These are phyloP conservation scores for Heteromyza rotundicornis DNA, from an alignment of 2,888 invertebrate species.

Conservation along the genomic window DNA sequence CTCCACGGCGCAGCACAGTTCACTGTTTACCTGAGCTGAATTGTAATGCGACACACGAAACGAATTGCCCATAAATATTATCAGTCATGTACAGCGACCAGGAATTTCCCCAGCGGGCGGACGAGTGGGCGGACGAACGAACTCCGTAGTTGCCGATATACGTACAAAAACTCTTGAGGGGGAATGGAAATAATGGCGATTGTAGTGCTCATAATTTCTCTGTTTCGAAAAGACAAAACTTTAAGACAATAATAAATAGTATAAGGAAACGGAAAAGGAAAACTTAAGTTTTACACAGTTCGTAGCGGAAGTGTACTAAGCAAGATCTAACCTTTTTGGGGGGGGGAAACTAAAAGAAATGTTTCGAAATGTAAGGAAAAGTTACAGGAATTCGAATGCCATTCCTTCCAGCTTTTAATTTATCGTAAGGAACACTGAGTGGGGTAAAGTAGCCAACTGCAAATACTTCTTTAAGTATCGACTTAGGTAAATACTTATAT, in stretches of 20 bases:
- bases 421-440: no score
- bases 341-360: no score
- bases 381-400: no score
- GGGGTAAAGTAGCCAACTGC: no score
- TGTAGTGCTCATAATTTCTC: conserved; percentile 17
- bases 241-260: conserved; percentile 8
- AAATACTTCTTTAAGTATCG: no score
- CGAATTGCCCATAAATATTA: conserved; percentile 26
- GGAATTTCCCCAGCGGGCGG: conserved; percentile 2
- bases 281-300: background rate
- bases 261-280: conserved; percentile 9
- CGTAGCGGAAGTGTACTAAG: background rate
- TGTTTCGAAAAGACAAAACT: conserved; percentile 8
- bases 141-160: background rate
- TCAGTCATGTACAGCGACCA: conserved; percentile 16
- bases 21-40: conserved; percentile 14
- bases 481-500: no score
- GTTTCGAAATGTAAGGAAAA: no score
- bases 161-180: no score
- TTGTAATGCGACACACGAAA: conserved; percentile 17
- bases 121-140: background rate
- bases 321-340: background rate
- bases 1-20: no score
- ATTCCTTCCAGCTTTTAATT: no score
- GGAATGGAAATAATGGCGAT: background rate